Evolutionary conservation across 2,888 invertebrate genomes (phyloP).

Genomic region (Drosophila infuscata): DNA sequence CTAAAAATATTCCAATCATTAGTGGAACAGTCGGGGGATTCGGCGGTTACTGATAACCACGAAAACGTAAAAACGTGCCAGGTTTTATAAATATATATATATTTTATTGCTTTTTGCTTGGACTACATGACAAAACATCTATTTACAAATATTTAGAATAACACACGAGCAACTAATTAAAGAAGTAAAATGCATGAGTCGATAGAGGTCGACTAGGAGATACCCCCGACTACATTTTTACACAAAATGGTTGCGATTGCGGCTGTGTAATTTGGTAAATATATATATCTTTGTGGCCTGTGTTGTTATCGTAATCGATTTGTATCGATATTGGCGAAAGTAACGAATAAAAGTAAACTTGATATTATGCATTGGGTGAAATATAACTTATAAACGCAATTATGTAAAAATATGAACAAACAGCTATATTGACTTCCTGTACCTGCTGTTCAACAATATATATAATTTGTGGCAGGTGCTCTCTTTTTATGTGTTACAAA

Average conservation of each 20-base stretch:
- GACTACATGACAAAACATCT: not conserved
- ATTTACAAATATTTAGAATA: not conserved
- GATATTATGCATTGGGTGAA: not conserved
- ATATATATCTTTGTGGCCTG: not conserved
- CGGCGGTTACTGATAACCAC: constrained; percentile 29
- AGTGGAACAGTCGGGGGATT: not conserved
- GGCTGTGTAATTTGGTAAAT: not conserved
- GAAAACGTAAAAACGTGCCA: constrained; percentile 15
- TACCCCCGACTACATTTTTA: not conserved
- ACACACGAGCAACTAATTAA: not conserved
- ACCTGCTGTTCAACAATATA: not conserved
- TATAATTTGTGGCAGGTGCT: not conserved
- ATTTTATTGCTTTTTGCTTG: not conserved
- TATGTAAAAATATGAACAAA: not conserved
- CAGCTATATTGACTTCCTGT: not conserved
- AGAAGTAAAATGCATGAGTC: not conserved
- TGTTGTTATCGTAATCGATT: not conserved
- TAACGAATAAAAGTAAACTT: not conserved
- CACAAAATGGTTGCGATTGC: not conserved
- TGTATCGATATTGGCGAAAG: not conserved
- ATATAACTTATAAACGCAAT: not conserved
- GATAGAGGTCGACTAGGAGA: not conserved
- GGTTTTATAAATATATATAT: not conserved
- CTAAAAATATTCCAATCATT: constrained; percentile 12
- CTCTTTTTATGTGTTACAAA: not conserved